phyloP scores from a whole-genome alignment of 2,113 vertebrate species.

The Strix aluco region DNA sequence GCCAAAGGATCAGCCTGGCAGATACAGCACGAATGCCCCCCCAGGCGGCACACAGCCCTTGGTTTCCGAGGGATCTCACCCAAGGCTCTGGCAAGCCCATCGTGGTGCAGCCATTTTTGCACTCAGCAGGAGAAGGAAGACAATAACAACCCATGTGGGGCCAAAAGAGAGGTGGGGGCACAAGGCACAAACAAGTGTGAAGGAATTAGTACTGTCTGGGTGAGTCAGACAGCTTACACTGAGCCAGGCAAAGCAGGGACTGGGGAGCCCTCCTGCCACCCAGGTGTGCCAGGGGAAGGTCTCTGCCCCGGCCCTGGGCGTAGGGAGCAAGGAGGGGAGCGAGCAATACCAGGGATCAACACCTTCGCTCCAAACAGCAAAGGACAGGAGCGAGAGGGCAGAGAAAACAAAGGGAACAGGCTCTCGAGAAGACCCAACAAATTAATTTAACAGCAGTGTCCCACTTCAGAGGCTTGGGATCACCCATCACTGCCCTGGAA shows the following conservation, averaged over 20 bases:
- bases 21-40: not conserved
- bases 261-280: not conserved
- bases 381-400: not conserved
- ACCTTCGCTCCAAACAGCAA: not conserved
- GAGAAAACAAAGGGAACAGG: not conserved
- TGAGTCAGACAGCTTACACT: not conserved
- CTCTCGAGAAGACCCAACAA: not conserved
- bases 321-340: not conserved
- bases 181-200: slow-evolving; percentile 27
- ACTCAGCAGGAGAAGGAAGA: not conserved
- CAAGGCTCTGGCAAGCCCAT: not conserved
- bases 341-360: not conserved
- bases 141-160: accelerated
- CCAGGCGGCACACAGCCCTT: accelerated
- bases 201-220: not conserved
- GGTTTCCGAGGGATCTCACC: not conserved
- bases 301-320: not conserved
- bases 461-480: not conserved
- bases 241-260: not conserved
- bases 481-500: not conserved
- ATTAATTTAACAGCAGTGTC: not conserved
- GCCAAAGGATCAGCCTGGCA: not conserved
- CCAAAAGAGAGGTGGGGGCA: not conserved
- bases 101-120: not conserved
- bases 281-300: not conserved